Base-by-base conservation (phyloP, 2,797 vertebrate genomes). In the Hypotaenidia okinawae region DNA sequence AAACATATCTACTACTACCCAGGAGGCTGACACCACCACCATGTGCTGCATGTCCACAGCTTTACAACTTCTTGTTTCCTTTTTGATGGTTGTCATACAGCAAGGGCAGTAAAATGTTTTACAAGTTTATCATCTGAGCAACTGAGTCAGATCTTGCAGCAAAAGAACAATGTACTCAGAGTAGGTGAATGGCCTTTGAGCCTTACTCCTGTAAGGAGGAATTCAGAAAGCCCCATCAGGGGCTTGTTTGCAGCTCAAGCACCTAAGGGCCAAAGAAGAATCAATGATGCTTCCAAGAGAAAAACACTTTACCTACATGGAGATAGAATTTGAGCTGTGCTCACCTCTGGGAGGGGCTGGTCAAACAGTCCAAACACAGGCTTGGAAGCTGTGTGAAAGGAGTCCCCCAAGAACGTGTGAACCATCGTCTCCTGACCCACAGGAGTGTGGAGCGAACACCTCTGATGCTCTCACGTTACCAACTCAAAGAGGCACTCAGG, bases 311-410 rank as follows among this genome's bases (percentile, higher is more conserved):
- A 84, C 80, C 69, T 68, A 75, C 77, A 84, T 14, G 24, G 92
- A 80, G 75, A 35, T 24, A 74, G 23, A 54, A 61, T 78, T 82
- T 86, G 85, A 88, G 95, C 81, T 80, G 89, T 93, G 87, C 93
- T 37, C 88, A 81, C 64, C 87, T 93, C 89, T 16, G 43, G 92
- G 78, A 81, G 81, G 47, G 78, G 74, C 30, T 76, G 88, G 91
- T 94, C 91, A 94, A 87, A 81, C 74, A 94, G 94, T 86, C 95
- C 62, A 88, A 97, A 95, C 49, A 69, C 67, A 83, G 90, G 81
- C 75, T 90, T 75, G 33, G 62, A 35, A 77, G 58, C 25, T 30
- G 33, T 16, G 37, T 32, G 61, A 63, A 52, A 13, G 2, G 45
- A 78, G 52, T 9, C 10, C 30, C 67, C 28, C n/a, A 23, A 37